phyloP scores from a whole-genome alignment of 2,797 vertebrate genomes.

The Ptychadena robeensis region DNA sequence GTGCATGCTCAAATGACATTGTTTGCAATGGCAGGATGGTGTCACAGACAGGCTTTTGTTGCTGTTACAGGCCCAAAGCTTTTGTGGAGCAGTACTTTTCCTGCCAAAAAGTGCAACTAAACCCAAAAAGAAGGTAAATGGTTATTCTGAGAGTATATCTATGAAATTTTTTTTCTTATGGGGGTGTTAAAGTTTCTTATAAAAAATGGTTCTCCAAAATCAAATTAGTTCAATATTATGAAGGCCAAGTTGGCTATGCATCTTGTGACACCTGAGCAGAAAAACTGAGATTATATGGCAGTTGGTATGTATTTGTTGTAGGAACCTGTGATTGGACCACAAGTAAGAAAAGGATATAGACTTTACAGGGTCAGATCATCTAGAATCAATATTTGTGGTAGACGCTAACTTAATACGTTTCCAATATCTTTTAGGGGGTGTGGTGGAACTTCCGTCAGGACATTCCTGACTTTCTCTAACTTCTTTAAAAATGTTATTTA shows the following conservation, averaged over 20 bases:
- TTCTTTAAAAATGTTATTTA: not conserved
- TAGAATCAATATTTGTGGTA: not conserved
- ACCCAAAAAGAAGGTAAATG: conserved; percentile 5
- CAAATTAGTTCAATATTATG: too few species aligned
- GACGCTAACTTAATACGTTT: not conserved
- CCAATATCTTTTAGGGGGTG: not conserved
- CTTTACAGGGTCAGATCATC: not conserved
- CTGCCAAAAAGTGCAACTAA: conserved; percentile 3
- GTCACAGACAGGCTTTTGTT: conserved; percentile 10
- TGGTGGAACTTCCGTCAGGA: too few species aligned
- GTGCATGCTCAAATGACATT: not conserved
- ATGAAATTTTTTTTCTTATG: not conserved
- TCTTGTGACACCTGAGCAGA: not conserved
- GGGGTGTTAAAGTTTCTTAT: too few species aligned
- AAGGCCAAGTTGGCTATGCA: too few species aligned
- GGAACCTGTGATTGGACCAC: not conserved
- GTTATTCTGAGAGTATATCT: not conserved
- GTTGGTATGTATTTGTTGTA: not conserved
- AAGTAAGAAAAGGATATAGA: not conserved
- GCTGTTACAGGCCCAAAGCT: conserved; percentile 9
- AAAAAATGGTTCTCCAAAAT: too few species aligned
- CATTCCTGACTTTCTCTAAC: not conserved
- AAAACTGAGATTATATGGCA: not conserved
- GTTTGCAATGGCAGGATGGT: not conserved
- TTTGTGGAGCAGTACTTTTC: conserved; percentile 12